Percentiles rank a stretch among this genome's conserved stretches.
Conservation (phyloP, 2,797 vertebrate species). For the Eulemur rubriventer region DNA sequence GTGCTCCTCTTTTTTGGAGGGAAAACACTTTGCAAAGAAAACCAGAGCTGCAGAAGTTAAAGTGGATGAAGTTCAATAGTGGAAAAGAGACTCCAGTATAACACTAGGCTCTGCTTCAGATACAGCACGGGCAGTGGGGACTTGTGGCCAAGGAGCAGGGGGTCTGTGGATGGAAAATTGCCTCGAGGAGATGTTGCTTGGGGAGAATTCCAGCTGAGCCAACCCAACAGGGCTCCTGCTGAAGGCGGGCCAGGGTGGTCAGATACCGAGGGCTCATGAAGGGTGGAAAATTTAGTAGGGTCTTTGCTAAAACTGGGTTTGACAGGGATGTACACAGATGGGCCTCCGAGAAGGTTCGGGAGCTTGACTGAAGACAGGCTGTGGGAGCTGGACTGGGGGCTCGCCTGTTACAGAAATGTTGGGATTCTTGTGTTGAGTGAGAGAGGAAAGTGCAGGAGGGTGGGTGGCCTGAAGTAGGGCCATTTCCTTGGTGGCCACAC, state of each 20-base stretch:
- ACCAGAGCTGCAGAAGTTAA: not conserved
- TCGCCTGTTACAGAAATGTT: not conserved
- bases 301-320: not conserved
- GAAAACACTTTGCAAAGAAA: not conserved
- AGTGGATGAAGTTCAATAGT: not conserved
- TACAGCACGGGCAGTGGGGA: no score
- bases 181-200: not conserved
- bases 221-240: not conserved
- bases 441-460: not conserved
- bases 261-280: no score
- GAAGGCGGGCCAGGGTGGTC: not conserved
- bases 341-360: not conserved
- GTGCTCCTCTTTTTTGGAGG: no score
- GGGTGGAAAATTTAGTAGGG: not conserved
- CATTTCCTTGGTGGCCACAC: not conserved
- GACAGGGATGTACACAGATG: not conserved
- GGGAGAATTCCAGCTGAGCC: not conserved
- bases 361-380: not conserved
- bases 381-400: no score
- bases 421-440: not conserved
- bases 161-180: not conserved
- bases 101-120: not conserved
- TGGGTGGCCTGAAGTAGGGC: accelerated
- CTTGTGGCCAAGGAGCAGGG: no score
- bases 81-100: not conserved